phyloP scores from a whole-genome alignment of 2,113 vertebrate genomes.

The Symphodus melops region DNA sequence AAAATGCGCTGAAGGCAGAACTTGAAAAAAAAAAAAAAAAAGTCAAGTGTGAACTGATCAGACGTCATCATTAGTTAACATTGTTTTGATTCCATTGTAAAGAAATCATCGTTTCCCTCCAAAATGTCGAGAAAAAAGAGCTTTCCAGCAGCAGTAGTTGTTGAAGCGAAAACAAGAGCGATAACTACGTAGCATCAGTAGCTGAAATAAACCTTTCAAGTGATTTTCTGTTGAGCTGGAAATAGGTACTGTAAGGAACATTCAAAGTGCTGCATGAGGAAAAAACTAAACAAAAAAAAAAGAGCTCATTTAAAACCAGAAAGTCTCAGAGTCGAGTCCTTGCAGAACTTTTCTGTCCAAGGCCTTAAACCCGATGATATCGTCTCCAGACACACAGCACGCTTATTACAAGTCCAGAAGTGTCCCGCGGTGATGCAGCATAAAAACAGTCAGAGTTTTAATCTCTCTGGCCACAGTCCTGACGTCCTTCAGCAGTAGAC shows the following conservation, averaged over 20 bases:
- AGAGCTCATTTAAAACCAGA: neutral
- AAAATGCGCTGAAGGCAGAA: too few species aligned
- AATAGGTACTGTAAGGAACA: slow-evolving; percentile 25
- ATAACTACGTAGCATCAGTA: slow-evolving; percentile 26
- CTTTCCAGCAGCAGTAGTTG: slow-evolving; percentile 18
- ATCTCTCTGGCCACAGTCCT: neutral
- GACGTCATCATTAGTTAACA: neutral
- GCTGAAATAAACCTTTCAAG: slow-evolving; percentile 18
- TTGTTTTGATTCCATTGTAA: neutral
- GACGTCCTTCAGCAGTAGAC: slow-evolving; percentile 89
- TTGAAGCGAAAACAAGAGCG: neutral
- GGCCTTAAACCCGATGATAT: slow-evolving; percentile 1
- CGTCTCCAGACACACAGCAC: neutral
- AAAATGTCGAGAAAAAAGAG: slow-evolving; percentile 19
- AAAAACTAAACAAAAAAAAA: neutral
- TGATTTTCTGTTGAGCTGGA: neutral
- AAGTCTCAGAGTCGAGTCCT: neutral
- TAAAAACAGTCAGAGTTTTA: neutral
- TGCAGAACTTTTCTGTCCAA: neutral
- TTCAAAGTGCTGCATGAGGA: slow-evolving; percentile 48
- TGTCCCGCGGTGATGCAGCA: slow-evolving; percentile 3
- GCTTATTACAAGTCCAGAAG: neutral
- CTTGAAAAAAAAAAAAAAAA: too few species aligned
- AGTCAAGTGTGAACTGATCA: too few species aligned
- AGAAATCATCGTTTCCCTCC: neutral